Base-by-base conservation (phyloP, 2,888 invertebrate genomes). In the Leptinotarsa juncta region DNA sequence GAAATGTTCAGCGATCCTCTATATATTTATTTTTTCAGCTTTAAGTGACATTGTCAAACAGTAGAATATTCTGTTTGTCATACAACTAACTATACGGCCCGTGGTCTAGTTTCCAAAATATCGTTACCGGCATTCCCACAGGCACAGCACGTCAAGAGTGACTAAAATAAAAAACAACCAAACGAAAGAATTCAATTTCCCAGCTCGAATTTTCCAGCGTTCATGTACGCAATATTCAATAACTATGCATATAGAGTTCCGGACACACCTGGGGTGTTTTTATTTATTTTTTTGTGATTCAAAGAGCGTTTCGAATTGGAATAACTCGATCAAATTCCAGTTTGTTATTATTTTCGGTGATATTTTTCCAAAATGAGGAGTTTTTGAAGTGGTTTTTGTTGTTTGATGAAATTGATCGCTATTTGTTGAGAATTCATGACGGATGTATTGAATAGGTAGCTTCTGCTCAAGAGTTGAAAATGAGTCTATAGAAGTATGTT, bases 161-260 rank as follows among this genome's bases (percentile, higher is more conserved):
- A 57, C 20, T 12, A 23, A 23, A 57, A 57, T 57, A 15, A 57
- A 53, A 23, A 57, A 57, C 57, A 57, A 57, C 20, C 57, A 1
- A 23, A 57, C 57, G 57, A 57, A 57, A 57, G 23, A 57, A 57
- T 57, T 23, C 57, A 57, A 57, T 57, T 57, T 57, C 20, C 57
- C 23, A 23, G 57, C 53, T 53, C 53, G 53, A 53, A 53, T 53
- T 53, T 53, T 18, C 18, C 18, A 7, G 3, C 53, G 53, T 53
- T 12, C 53, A 18, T 53, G 53, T 53, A 53, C 57, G 57, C 12
- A 57, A 57, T 23, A 55, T 18, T 20, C 55, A 20, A 18, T 10
- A 20, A 23, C 23, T 57, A 57, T 57, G 57, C 57, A 57, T 57
- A 57, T 23, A 15, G 20, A 23, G 57, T 57, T 14, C 10, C 57